Conservation (phyloP, 2,113 vertebrate genomes). For the Otocyon megalotis region DNA sequence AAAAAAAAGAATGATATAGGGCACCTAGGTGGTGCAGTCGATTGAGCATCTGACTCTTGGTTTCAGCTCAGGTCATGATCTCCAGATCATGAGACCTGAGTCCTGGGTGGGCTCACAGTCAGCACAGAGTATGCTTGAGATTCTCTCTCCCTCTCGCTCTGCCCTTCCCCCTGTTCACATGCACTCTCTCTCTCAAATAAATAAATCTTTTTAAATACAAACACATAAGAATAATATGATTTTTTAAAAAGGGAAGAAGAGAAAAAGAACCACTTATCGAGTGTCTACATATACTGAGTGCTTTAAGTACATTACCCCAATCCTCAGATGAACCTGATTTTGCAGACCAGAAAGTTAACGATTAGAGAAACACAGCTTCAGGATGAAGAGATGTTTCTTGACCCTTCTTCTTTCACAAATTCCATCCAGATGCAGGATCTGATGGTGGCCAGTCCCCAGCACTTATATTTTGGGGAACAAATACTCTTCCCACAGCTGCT, state of each 20-base stretch:
- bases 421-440: background rate
- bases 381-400: background rate
- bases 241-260: background rate
- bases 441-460: background rate
- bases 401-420: fast-evolving
- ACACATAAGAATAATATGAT: no score
- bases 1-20: no score
- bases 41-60: no score
- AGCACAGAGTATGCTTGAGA: no score
- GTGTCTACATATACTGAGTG: background rate
- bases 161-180: background rate
- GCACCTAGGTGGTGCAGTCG: no score
- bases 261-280: background rate
- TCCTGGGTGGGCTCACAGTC: no score
- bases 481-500: background rate
- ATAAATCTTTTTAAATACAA: background rate
- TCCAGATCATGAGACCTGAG: no score
- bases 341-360: background rate
- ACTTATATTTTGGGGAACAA: background rate
- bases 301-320: background rate
- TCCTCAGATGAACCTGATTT: background rate
- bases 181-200: background rate
- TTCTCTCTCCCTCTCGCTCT: background rate
- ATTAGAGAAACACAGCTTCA: background rate
- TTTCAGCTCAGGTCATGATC: no score